phyloP scores from a whole-genome alignment of 2,113 vertebrate genomes.

The Petrocephalus zakoni region DNA sequence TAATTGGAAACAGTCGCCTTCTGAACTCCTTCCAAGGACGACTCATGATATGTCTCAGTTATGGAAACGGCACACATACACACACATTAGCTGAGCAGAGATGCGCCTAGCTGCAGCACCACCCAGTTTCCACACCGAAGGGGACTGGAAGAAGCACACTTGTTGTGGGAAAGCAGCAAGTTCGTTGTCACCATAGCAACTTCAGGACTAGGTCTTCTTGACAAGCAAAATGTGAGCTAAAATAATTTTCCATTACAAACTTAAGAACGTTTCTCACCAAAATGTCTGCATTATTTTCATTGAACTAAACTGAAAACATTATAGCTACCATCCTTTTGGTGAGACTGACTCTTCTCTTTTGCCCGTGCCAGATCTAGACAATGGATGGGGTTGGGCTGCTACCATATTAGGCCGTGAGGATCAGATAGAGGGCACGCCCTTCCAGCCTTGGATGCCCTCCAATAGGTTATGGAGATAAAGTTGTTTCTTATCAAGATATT shows the following conservation, averaged over 20 bases:
- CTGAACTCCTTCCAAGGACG: slow-evolving; percentile 25
- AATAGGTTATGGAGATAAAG: neutral
- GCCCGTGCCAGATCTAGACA: neutral
- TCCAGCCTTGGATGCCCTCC: neutral
- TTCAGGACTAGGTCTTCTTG: neutral
- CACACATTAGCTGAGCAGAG: neutral
- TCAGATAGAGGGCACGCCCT: neutral
- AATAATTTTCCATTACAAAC: neutral
- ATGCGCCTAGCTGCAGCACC: neutral
- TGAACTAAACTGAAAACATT: neutral
- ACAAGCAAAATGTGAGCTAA: neutral
- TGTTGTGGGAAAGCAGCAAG: neutral
- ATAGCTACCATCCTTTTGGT: neutral
- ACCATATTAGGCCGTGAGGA: neutral
- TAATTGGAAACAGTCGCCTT: slow-evolving; percentile 54
- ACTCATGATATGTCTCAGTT: slow-evolving; percentile 29
- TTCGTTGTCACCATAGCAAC: neutral
- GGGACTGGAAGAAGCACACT: neutral
- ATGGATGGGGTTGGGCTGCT: neutral
- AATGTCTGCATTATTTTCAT: neutral
- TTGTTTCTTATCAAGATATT: slow-evolving; percentile 11
- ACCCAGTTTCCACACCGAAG: neutral
- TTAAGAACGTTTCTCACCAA: neutral
- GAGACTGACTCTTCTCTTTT: neutral
- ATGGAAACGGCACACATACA: slow-evolving; percentile 20